A percentile compares a stretch with the other conserved stretches of the same genome.
These are phyloP conservation scores for Tragelaphus eurycerus DNA, from an alignment of 2,797 vertebrate species.

Conservation along the genomic window DNA sequence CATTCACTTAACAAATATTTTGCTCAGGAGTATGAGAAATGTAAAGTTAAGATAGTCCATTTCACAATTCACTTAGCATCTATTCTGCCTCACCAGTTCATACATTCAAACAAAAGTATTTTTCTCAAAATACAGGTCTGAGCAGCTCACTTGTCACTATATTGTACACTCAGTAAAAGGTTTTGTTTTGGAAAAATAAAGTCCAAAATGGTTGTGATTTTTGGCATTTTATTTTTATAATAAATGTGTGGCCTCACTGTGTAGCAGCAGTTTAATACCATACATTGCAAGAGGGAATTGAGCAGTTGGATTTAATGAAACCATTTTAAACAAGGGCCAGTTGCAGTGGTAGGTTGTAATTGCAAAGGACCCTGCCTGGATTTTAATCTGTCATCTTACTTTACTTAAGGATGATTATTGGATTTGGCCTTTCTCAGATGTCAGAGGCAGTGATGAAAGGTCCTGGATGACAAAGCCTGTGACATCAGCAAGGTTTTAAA, in stretches of 20 bases:
- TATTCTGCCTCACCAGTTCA: neutral
- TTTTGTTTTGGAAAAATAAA: neutral
- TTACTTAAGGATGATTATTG: conserved; percentile 23
- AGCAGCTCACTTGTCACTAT: neutral
- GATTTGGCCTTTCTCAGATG: neutral
- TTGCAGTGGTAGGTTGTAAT: neutral
- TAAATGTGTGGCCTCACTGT: neutral
- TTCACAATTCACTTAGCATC: neutral
- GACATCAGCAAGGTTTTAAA: conserved; percentile 28
- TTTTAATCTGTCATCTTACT: conserved; percentile 8
- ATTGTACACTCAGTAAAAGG: neutral
- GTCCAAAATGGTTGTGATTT: neutral
- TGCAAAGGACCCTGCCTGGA: neutral
- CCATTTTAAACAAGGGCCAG: conserved; percentile 5
- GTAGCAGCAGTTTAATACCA: neutral
- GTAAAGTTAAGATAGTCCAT: neutral
- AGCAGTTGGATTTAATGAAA: conserved; percentile 21
- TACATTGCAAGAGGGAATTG: neutral
- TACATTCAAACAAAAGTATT: neutral
- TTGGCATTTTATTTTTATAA: neutral
- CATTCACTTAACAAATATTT: neutral
- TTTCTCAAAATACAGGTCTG: neutral
- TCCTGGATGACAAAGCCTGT: neutral
- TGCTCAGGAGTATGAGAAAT: neutral
- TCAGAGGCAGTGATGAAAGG: neutral